Evolutionary conservation across 2,888 invertebrate genomes (phyloP).

Genomic region (Scaptomyza caliginosa): DNA sequence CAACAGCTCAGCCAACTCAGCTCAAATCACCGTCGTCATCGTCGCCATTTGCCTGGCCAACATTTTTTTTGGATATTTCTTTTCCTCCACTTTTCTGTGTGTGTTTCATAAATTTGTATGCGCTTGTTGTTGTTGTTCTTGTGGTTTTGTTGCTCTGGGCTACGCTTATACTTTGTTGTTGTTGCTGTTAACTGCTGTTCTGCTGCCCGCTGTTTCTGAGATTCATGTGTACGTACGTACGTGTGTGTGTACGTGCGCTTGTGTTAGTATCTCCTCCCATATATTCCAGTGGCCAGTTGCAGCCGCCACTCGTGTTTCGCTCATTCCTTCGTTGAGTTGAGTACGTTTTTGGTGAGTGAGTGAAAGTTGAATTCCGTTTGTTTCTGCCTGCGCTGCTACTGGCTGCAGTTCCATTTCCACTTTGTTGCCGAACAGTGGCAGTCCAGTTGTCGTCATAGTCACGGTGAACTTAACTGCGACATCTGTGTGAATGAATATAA

Average conservation of each 20-base stretch:
- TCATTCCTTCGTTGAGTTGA: constrained; percentile 38
- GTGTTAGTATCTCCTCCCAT: constrained; percentile 66
- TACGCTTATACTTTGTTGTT: constrained; percentile 10
- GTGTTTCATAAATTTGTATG: constrained; percentile 74
- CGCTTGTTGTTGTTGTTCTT: constrained; percentile 26
- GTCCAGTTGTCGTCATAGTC: constrained; percentile 25
- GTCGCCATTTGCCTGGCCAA: constrained; percentile 57
- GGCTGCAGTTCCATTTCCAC: constrained; percentile 50
- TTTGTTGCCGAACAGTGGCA: constrained; percentile 43
- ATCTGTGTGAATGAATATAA: neutral
- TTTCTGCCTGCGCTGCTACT: constrained; percentile 21
- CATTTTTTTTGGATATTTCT: constrained; percentile 48
- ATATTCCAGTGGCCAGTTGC: constrained; percentile 69
- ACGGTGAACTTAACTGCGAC: neutral
- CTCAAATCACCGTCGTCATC: constrained; percentile 62
- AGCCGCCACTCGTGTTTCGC: constrained; percentile 35
- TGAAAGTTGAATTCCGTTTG: constrained; percentile 26
- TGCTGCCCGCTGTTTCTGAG: constrained; percentile 56
- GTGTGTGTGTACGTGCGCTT: constrained; percentile 5
- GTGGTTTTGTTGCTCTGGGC: constrained; percentile 38
- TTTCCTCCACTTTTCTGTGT: constrained; percentile 66
- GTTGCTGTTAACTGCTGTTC: constrained; percentile 11
- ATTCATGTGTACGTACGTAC: constrained; percentile 44
- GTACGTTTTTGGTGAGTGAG: constrained; percentile 47
- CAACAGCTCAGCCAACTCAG: neutral